Percentiles rank a stretch among this genome's conserved stretches.
Conservation (phyloP, 2,888 invertebrate genomes). For the Eristalis arbustorum region DNA sequence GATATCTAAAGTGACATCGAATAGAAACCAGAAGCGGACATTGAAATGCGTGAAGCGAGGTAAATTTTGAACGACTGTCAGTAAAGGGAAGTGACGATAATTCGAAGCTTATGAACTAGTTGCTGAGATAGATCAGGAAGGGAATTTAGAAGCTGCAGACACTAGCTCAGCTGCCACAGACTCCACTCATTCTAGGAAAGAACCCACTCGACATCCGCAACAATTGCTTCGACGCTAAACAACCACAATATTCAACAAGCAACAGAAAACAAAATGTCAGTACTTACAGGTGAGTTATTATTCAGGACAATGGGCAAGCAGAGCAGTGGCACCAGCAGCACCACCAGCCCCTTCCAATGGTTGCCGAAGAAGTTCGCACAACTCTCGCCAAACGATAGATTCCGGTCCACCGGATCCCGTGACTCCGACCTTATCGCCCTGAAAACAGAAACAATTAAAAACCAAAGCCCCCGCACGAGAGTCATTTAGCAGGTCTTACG, state of each 20-base stretch:
- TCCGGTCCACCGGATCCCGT: constrained; percentile 18
- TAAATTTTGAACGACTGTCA: too few species aligned
- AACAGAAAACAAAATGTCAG: not conserved
- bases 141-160: too few species aligned
- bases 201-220: not conserved
- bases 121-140: too few species aligned
- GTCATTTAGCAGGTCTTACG: constrained; percentile 19
- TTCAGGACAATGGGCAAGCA: constrained; percentile 85
- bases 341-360: constrained; percentile 89
- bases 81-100: too few species aligned
- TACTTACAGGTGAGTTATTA: constrained; percentile 82
- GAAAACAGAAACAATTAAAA: not conserved
- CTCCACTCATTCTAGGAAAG: too few species aligned
- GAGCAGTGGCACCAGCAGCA: constrained; percentile 85
- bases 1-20: too few species aligned
- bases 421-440: constrained; percentile 54
- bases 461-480: not conserved
- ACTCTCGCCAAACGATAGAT: constrained; percentile 64
- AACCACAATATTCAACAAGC: not conserved
- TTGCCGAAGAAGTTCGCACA: constrained; percentile 81
- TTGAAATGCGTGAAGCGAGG: too few species aligned
- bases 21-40: too few species aligned
- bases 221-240: not conserved
- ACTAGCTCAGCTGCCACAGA: too few species aligned
- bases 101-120: too few species aligned